Base-by-base conservation (phyloP, 2,888 invertebrate genomes). In the Hydraecia micacea region DNA sequence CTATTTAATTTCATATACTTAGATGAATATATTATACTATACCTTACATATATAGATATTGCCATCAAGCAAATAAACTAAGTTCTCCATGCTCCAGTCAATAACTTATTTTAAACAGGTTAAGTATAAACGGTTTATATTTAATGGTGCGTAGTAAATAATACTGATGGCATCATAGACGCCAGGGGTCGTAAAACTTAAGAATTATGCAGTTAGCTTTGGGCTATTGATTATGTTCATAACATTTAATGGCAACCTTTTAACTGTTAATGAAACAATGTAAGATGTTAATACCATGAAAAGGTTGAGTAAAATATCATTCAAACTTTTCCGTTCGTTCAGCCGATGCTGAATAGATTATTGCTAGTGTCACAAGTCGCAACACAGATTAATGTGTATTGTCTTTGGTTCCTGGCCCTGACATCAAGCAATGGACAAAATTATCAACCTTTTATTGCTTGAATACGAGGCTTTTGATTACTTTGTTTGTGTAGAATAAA, bases 201-300 rank as follows among this genome's bases (percentile, higher is more conserved):
- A 75, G 75, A 32, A 42, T 75, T 32, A 79, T 75, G n/a, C 15
- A 25, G 0, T 1, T 21, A 42, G 58, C 58, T 75, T 79, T 81
- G 81, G 39, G 65, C 63, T 21, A 39, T 81, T 81, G 55, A 79
- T 74, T 73, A 46, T 32, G 28, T 49, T 39, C 28, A 15, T 81
- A 49, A 39, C 8, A 13, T 81, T 49, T 49, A 66, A 66, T 74
- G 39, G 13, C 55, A n/a, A 39, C 39, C 81, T 6, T 58, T 49
- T 32, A 66, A 65, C 49, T 21, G 32, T 18, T 36, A 18, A 65
- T 73, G 1, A 66, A 75, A 81, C 15, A 58, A 49, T 65, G 21
- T 81, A n/a, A 15, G 18, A 77, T 76, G 42, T 36, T 39, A 1
- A 39, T 77, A 65, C 68, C 7, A 15, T 18, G 60, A 36, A 63